Percentiles rank a stretch among this genome's conserved stretches.
Evolutionary conservation across 2,888 invertebrate genomes (phyloP).

Genomic region (Blastobasis adustella): DNA sequence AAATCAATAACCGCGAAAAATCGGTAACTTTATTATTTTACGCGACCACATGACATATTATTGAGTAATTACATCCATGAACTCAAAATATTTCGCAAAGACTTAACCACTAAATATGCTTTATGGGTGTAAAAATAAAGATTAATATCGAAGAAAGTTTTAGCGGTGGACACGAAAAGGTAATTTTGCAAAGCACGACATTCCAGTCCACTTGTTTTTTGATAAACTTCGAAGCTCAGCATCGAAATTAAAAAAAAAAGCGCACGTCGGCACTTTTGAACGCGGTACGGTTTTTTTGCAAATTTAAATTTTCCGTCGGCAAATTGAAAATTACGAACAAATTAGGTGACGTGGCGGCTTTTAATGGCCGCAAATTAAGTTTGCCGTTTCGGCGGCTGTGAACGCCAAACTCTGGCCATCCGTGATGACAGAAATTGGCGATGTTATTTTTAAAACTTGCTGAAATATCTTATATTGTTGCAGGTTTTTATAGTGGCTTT

Average conservation of each 20-base stretch:
- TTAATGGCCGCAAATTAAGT: not conserved
- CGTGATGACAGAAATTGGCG: conserved; percentile 15
- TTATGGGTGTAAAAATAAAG: not conserved
- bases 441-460: conserved; percentile 12
- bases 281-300: not conserved
- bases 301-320: conserved; percentile 1
- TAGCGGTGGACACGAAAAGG: not conserved
- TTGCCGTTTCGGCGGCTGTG: conserved; percentile 5
- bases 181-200: conserved; percentile 7
- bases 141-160: conserved; percentile 1
- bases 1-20: conserved; percentile 3
- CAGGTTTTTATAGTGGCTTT: not conserved
- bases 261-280: conserved; percentile 14
- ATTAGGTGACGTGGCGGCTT: not conserved
- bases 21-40: conserved; percentile 4
- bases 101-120: too few species aligned
- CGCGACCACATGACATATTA: conserved; percentile 6
- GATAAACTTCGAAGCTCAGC: conserved; percentile 12
- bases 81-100: not conserved
- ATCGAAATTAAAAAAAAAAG: conserved; percentile 15
- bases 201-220: conserved; percentile 19
- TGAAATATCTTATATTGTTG: conserved; percentile 4
- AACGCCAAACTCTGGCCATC: conserved; percentile 14
- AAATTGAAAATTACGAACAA: not conserved
- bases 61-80: conserved; percentile 8